Base-by-base conservation (phyloP, 23 tunicate genomes). In the Trididemnum miniatum region DNA sequence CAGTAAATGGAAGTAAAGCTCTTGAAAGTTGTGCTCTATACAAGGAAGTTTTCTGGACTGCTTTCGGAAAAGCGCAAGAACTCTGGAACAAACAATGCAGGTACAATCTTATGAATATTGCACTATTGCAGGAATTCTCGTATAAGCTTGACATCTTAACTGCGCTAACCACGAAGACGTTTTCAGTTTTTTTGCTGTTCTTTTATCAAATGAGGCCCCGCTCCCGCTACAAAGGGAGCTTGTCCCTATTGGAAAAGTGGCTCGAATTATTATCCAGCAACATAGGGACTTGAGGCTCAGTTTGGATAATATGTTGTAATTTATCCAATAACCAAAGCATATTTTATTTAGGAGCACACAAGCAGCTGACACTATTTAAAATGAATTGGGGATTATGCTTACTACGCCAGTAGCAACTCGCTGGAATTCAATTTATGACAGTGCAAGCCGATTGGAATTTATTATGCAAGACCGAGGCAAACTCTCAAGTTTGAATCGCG, bases 391-490 rank as follows among this genome's bases (percentile, higher is more conserved):
- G 15, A 28, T 49, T 24, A 25, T 35, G 28, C 81, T 76, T 35
- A 50, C 3, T 3, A 27, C 30, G 24, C 81, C 81, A 49, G n/a
- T 28, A 4, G 71, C 20, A 20, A 76, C 81, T 23, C 32, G 71
- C 9, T 76, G 81, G 81, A 76, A 44, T 20, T 50, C 81, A 18
- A 23, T 76, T 44, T 76, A 28, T n/a, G 32, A 50, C 31, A 31
- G 71, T 50, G 81, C 23, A 2, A 37, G 34, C 32, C 20, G 72
- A 49, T 23, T 76, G 27, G 24, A 12, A 7, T 23, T n/a, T 7
- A 64, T 64, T 12, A n/a, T 64, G 27, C 71, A 26, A 23, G 71
- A 64, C 71, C 27, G 71, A 26, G 30, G n/a, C 5, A 23, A 64
- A 23, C 71, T 64, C 18, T 5, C 27, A 23, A 25, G 23, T n/a